Evolutionary conservation across 2,113 vertebrate genomes (phyloP), one percentile per base, ranked within the genome.

Genomic region (Oreochromis spilurus): DNA sequence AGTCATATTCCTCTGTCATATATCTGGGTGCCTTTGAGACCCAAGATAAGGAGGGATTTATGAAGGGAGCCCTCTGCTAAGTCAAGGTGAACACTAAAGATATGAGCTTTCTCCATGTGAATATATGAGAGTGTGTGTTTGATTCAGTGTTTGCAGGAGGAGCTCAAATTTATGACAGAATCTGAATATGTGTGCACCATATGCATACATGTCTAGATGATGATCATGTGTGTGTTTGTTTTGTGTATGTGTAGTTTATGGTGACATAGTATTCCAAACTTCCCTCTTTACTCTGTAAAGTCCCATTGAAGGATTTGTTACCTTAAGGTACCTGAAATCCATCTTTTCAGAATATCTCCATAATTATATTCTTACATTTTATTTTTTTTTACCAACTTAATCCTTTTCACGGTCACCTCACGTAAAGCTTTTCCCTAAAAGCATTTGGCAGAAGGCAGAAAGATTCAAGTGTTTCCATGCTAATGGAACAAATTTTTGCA

Each of bases 11-110:
- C 88, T 67, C 38, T 29, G 92, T 89, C 88, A 90, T 93, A 83
- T 58, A 93, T 91, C 92, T 89, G 78, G 67, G 84, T 90, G 90
- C 85, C 62, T 94, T 94, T 91, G 90, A 94, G 93, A 91, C 89
- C 31, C 0, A 31, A 89, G 95, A 95, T 94, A 94, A 95, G 91
- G 14, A 57, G 45, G 91, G 93, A 93, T 95, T 95, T 92, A 93
- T 92, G 86, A 92, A 90, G 58, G 67, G 85, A 91, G 86, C 87
- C 58, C 70, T 90, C 78, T 87, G 87, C 70, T 87, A 87, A 93
- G 90, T 93, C 95, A 94, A 95, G 92, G 92, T 95, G 94, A 95
- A 91, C 91, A 87, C 10, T 82, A 53, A 84, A 90, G 93, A 95
- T 94, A 94, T 85, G 82, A 90, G 38, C 62, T 43, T 29, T 77